Evolutionary conservation across 1,140 invertebrate genomes (phyloP), one percentile per base, ranked within the genome.

Genomic region (Aphidius ervi): DNA sequence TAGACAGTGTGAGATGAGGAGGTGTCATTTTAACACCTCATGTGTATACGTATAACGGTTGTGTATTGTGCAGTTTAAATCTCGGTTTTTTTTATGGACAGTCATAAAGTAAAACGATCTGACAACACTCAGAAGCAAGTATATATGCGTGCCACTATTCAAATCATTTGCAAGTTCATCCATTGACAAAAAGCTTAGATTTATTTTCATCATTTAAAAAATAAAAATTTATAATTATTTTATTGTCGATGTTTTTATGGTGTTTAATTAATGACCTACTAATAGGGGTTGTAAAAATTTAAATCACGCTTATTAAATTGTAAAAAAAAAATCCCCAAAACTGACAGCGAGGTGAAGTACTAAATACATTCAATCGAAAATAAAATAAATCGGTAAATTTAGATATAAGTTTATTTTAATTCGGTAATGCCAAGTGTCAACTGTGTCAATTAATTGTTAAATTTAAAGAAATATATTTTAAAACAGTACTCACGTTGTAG

Each of bases 61-160:
- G 68, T 70, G 70, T 74, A 76, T 74, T 77, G 58, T 63, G 72
- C 73, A 75, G 74, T 78, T 74, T 78, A 76, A 77, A 79, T 77
- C 75, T 78, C 71, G 70, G 76, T 77, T 75, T 74, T 31, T 75
- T 79, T 79, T 78, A 79, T 77, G 72, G 75, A 72, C 74, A 78
- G 73, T 31, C 23, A 31, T 78, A 78, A 79, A 78, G 76, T 78
- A 78, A 79, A 78, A 78, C 73, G 77, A 70, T 76, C 75, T 70
- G 71, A 74, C 72, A 73, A 74, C 70, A 74, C 71, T 66, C 65
- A 59, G 62, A 63, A 62, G 58, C 63, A 60, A 61, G 49, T 39
- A 39, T 37, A 39, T 37, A 37, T 39, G 23, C 59, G 58, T 60
- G 58, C 59, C 63, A 65, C 55, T 61, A 46, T 63, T 59, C 56